Evolutionary conservation across 2,888 invertebrate genomes (phyloP), one percentile per base, ranked within the genome.

Genomic region (Onthophagus sagittarius): DNA sequence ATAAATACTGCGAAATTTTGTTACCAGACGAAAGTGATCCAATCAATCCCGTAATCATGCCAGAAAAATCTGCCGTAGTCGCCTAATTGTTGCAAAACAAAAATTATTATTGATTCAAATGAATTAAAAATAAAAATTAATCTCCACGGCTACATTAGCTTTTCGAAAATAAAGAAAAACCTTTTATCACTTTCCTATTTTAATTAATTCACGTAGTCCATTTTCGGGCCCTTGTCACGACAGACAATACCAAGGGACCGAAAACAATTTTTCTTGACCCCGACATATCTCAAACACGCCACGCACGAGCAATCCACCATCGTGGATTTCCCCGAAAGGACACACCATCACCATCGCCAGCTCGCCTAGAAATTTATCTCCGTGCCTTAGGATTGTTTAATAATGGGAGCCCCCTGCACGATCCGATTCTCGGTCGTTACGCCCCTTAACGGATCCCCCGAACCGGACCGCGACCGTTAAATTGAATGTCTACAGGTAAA

Each of bases 401-500:
- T 53, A 53, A 53, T 9, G 39, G 39, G 39, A 53, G 39, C 11
- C 39, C 9, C 23, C 23, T 23, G 23, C 23, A 23, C 23, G 39
- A 53, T 53, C 39, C 39, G 39, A 53, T 53, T 53, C 11, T 11
- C 39, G 39, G 39, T 53, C 39, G 39, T 53, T 53, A 53, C 39
- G 39, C 9, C 39, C 39, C 39, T 53, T 53, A 53, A 53, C 39
- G 39, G 23, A 23, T 23, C 23, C 11, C 39, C 39, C 1, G 1
- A 11, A 11, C 39, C 39, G 39, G 39, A 62, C 65, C 39, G 9
- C 53, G 63, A 15, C 63, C 65, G 53, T 31, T 71, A 63, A 71
- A 75, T 75, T 75, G 75, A 75, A 75, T 73, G 62, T 73, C 69
- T 69, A 69, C 74, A 76, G 77, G 77, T 77, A 75, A 77, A 77